A percentile compares a stretch with the other conserved stretches of the same genome.
phyloP scores from a whole-genome alignment of 1,140 invertebrate species.

The Campoletis sonorensis region DNA sequence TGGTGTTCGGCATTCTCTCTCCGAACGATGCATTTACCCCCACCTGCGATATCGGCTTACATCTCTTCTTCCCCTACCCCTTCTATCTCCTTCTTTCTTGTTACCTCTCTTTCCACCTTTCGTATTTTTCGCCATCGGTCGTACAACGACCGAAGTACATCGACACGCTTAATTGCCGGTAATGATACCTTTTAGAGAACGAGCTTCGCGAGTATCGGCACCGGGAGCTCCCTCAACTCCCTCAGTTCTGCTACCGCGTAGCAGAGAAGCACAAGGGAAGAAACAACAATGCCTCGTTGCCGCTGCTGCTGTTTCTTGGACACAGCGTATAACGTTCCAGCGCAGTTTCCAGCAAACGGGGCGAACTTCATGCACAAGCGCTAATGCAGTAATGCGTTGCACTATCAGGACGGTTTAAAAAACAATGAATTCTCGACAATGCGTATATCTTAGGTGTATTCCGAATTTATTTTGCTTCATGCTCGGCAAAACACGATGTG shows the following conservation, averaged over 20 bases:
- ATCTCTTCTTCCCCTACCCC: conserved; percentile 35
- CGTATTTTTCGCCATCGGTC: conserved; percentile 18
- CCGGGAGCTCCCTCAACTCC: neutral
- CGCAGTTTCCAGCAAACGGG: neutral
- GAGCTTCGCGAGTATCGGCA: conserved; percentile 32
- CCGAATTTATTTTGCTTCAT: neutral
- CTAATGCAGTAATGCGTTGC: conserved; percentile 27
- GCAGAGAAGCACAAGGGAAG: neutral
- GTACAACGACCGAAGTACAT: conserved; percentile 13
- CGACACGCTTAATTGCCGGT: conserved; percentile 46
- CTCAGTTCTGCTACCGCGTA: neutral
- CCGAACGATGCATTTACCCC: conserved; percentile 18
- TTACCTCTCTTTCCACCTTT: conserved; percentile 16
- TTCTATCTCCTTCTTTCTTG: conserved; percentile 26
- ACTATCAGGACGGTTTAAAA: neutral
- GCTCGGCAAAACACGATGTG: no score
- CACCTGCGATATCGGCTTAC: conserved; percentile 13
- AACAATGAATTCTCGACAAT: neutral
- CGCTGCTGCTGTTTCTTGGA: neutral
- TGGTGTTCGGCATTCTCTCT: conserved; percentile 27
- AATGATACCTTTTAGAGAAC: conserved; percentile 48
- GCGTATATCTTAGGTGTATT: neutral
- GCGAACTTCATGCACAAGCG: conserved; percentile 7
- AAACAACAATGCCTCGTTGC: conserved; percentile 42
- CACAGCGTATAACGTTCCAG: conserved; percentile 12